A percentile compares a stretch with the other conserved stretches of the same genome.
Conservation (phyloP, 2,113 vertebrate species). For the Natator depressus region DNA sequence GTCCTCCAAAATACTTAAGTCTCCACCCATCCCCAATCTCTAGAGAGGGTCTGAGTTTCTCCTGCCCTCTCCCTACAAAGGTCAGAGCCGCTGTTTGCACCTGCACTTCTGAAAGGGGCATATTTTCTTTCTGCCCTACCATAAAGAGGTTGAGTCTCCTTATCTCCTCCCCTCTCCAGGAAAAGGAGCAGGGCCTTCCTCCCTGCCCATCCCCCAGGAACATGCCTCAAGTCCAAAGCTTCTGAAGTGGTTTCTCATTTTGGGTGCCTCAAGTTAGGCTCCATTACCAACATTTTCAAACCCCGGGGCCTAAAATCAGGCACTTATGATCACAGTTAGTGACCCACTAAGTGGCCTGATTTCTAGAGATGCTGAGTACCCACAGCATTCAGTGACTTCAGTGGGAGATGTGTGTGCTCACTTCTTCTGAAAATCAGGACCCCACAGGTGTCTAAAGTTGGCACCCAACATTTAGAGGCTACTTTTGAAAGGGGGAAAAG, state of each 20-base stretch:
- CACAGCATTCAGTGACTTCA: neutral
- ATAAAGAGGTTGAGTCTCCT: neutral
- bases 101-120: neutral
- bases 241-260: neutral
- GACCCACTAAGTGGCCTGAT: neutral
- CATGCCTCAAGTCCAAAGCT: neutral
- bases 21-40: neutral
- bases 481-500: neutral
- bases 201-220: rapidly evolving
- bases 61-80: neutral
- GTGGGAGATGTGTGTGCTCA: neutral
- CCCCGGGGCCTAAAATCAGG: neutral
- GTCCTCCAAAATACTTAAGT: too few species aligned
- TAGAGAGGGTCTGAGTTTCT: neutral
- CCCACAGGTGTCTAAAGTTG: neutral
- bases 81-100: neutral
- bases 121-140: rapidly evolving
- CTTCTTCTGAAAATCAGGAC: neutral
- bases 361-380: neutral
- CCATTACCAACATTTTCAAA: neutral
- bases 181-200: neutral
- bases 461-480: neutral
- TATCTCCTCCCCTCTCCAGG: neutral
- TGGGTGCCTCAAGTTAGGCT: neutral
- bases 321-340: neutral